These are phyloP conservation scores for Pantherophis alleghaniensis DNA, from an alignment of 2,797 vertebrate species.

Conservation along the genomic window DNA sequence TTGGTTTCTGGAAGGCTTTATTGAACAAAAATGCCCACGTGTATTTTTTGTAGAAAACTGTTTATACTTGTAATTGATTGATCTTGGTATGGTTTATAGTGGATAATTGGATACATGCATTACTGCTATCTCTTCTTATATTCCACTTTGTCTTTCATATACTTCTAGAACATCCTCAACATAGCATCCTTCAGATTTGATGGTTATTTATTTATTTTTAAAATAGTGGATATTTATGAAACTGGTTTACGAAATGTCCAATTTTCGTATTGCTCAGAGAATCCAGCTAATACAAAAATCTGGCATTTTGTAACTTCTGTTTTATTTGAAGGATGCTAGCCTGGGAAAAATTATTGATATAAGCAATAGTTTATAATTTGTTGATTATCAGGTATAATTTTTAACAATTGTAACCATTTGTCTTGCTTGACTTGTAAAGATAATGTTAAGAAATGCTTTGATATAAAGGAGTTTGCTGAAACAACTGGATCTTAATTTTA, in stretches of 20 bases:
- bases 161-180: neutral
- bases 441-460: neutral
- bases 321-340: neutral
- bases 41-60: neutral
- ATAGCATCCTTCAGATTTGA: neutral
- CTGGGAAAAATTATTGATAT: neutral
- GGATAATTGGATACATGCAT: neutral
- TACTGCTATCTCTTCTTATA: neutral
- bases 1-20: neutral
- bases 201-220: neutral
- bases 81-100: neutral
- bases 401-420: neutral
- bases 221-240: neutral
- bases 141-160: neutral
- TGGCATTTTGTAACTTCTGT: neutral
- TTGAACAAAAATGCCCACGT: neutral
- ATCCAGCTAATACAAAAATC: neutral
- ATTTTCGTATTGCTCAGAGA: neutral
- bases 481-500: neutral
- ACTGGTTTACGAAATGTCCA: neutral
- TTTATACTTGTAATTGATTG: neutral
- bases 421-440: neutral
- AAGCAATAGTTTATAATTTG: neutral
- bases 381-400: neutral
- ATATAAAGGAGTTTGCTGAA: neutral